Base-by-base conservation (phyloP, 2,888 invertebrate species). In the Imbricaverruca yamaguchii region DNA sequence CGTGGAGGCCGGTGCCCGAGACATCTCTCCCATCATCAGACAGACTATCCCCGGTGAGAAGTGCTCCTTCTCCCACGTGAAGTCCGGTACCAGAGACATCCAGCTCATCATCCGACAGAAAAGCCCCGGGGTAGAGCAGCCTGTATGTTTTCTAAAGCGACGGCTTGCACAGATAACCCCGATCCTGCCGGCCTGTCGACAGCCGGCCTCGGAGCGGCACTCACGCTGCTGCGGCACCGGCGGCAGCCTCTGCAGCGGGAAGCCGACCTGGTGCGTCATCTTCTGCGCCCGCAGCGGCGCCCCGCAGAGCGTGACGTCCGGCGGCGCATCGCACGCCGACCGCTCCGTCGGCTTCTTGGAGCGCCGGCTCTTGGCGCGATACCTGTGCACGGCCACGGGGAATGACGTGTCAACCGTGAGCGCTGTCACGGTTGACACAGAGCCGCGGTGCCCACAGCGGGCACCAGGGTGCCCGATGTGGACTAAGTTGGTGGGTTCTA, bases 311-410 rank as follows among this genome's bases (percentile, higher is more conserved):
- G 39, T 8, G 15, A 7, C 59, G 12, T 18, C 13, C 21, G 55
- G 53, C 74, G 53, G 53, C 55, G 74, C 21, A 25, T 13, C 25
- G 10, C 39, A 15, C 18, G 81, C 23, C 57, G 80, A 0, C 39
- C 39, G 80, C 21, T 61, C 67, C 7, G 67, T 15, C 23, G 63
- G 7, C 74, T 53, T 74, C 74, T 74, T 74, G 10, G 74, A 55
- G 21, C 74, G 74, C 55, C 74, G 53, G 74, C 74, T 74, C 74
- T 74, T 74, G 21, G 74, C 74, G 10, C 74, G 74, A 55, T 74
- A 74, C 53, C 74, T 74, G 74, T 18, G 12, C 25, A 25, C 7
- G 63, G 39, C 39, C 39, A 39, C 39, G 7, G 56, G 61, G 13
- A 78, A 81, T 80, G n/a, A 57, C n/a, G n/a, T 6, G 57, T 59